phyloP scores from a whole-genome alignment of 2,113 vertebrate genomes.

The Naja naja region DNA sequence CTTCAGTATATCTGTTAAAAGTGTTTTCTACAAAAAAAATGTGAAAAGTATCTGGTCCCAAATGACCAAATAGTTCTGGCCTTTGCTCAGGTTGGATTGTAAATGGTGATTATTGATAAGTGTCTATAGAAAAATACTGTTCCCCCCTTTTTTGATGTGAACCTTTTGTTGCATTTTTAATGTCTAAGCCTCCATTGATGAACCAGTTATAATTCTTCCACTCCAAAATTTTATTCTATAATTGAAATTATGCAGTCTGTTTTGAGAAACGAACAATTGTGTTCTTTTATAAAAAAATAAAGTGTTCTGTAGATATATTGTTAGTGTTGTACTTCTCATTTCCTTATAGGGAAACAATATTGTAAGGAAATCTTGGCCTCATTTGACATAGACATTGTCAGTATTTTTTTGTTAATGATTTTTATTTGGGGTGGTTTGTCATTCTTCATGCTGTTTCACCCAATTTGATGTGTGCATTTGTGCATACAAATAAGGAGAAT shows the following conservation, averaged over 20 bases:
- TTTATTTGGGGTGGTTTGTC: background rate
- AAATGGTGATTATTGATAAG: background rate
- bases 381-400: background rate
- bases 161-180: slow-evolving; percentile 21
- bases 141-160: slow-evolving; percentile 18
- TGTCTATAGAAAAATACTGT: background rate
- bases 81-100: background rate
- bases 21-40: background rate
- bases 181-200: slow-evolving; percentile 33
- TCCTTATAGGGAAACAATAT: background rate
- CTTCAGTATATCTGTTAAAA: background rate
- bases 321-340: slow-evolving; percentile 17
- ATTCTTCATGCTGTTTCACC: background rate
- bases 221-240: slow-evolving; percentile 39
- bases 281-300: slow-evolving; percentile 57
- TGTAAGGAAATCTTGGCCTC: background rate
- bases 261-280: slow-evolving; percentile 49
- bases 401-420: background rate
- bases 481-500: background rate
- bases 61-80: background rate
- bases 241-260: slow-evolving; percentile 49
- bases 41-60: background rate
- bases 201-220: slow-evolving; percentile 42
- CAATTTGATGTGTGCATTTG: background rate
- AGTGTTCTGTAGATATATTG: slow-evolving; percentile 46